A percentile compares a stretch with the other conserved stretches of the same genome.
Conservation (phyloP, 53 echinoderm and acorn worm species). For the Arbacia lixula region DNA sequence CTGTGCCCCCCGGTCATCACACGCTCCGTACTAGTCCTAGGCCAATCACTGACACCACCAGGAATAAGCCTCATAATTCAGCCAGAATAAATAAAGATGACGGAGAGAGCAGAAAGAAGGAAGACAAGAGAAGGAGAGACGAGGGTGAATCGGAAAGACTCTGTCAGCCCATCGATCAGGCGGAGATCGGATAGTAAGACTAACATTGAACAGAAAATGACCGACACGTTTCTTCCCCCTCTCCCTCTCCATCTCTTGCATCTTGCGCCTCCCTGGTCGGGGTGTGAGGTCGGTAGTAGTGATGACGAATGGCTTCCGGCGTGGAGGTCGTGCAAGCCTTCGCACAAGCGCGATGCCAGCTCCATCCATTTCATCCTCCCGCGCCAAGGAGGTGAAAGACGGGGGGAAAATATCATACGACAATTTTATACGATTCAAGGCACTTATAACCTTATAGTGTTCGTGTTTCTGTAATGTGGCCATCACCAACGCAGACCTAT, state of each 20-base stretch:
- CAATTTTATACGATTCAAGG: too few species aligned
- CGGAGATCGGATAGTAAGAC: neutral
- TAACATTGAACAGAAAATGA: conserved; percentile 4
- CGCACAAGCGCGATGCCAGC: neutral
- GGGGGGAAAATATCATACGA: too few species aligned
- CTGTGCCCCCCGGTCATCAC: too few species aligned
- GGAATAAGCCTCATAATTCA: conserved; percentile 41
- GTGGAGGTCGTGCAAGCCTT: conserved; percentile 11
- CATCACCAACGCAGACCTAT: too few species aligned
- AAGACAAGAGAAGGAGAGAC: neutral
- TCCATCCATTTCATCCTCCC: neutral
- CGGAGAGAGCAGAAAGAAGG: neutral
- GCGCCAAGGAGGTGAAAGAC: too few species aligned
- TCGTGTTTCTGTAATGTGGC: too few species aligned
- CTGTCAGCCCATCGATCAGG: conserved; percentile 28
- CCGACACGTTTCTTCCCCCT: conserved; percentile 37
- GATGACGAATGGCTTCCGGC: conserved; percentile 33
- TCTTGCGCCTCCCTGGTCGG: too few species aligned
- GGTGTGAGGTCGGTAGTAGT: neutral
- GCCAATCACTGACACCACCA: neutral
- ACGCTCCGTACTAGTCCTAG: conserved; percentile 9
- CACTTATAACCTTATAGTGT: too few species aligned
- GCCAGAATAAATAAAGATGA: conserved; percentile 37
- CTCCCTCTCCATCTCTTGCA: too few species aligned
- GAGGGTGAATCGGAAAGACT: neutral